A percentile compares a stretch with the other conserved stretches of the same genome.
These are phyloP conservation scores for Trilocha varians DNA, from an alignment of 2,888 invertebrate species.

Conservation along the genomic window DNA sequence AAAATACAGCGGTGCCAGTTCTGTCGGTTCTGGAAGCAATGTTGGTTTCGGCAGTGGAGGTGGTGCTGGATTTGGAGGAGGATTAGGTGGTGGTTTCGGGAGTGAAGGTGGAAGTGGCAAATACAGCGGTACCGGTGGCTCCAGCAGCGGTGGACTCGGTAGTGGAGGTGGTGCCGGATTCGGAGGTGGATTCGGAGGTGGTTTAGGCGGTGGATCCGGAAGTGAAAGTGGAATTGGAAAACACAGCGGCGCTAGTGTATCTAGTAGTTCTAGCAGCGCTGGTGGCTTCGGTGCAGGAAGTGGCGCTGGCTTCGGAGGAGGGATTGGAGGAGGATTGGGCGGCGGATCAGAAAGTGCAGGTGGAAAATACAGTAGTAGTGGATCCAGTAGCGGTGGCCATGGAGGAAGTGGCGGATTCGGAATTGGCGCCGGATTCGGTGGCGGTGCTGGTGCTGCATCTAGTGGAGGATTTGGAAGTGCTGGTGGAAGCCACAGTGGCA, in stretches of 20 bases:
- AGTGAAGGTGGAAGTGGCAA: conserved; percentile 3
- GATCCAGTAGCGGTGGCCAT: not conserved
- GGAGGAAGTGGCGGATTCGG: not conserved
- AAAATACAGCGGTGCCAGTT: conserved; percentile 9
- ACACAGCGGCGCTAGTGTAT: conserved; percentile 1
- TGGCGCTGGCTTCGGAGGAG: conserved; percentile 7
- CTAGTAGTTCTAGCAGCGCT: conserved; percentile 1
- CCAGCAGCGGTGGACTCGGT: conserved; percentile 2
- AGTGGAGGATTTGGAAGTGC: not conserved
- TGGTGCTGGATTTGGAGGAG: not conserved
- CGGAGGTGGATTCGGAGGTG: conserved; percentile 1
- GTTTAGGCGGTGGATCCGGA: conserved; percentile 1
- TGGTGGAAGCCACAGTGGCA: not conserved
- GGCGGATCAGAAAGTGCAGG: not conserved
- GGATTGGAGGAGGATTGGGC: conserved; percentile 3
- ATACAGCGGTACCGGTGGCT: not conserved
- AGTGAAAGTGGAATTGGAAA: conserved; percentile 1
- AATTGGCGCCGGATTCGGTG: no score
- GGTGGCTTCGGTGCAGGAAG: conserved; percentile 4
- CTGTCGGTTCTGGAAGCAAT: conserved; percentile 6
- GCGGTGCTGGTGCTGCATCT: no score
- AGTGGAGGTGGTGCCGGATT: conserved; percentile 2
- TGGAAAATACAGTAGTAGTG: not conserved
- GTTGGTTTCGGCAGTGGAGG: conserved; percentile 1
- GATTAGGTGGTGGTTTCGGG: conserved; percentile 2